Conservation (phyloP, 2,113 vertebrate genomes). For the Anoura caudifer region DNA sequence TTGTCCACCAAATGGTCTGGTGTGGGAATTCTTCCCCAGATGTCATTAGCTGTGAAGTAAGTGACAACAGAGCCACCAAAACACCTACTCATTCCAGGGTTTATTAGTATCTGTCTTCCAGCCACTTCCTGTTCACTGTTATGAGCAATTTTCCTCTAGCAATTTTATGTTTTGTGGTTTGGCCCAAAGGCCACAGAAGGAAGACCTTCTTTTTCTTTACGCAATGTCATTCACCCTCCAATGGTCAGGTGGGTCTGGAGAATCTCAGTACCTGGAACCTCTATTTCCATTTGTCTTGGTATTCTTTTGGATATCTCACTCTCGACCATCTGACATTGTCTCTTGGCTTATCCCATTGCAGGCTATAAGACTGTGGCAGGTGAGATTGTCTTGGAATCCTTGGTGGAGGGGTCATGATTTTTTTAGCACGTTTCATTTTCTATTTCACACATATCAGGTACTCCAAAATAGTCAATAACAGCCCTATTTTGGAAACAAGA, state of each 20-base stretch:
- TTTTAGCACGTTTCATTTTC: not conserved
- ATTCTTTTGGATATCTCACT: not conserved
- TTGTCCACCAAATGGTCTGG: not conserved
- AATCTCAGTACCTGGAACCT: not conserved
- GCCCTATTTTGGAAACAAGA: not conserved
- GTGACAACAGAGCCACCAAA: not conserved
- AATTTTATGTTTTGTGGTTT: not conserved
- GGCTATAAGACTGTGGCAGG: not conserved
- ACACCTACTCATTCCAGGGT: not conserved
- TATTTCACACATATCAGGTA: not conserved
- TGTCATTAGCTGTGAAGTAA: not conserved
- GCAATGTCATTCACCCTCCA: not conserved
- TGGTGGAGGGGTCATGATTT: not conserved
- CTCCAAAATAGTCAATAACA: not conserved
- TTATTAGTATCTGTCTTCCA: not conserved
- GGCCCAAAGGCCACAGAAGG: not conserved
- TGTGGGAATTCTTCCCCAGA: not conserved
- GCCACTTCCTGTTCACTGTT: not conserved
- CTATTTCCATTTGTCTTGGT: not conserved
- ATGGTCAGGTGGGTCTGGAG: not conserved
- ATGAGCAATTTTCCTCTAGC: not conserved
- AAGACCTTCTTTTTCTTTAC: not conserved
- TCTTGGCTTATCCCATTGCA: not conserved
- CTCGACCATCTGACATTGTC: not conserved
- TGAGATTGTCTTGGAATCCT: not conserved